These are phyloP conservation scores for Anarsia innoxiella DNA, from an alignment of 2,888 invertebrate genomes.

Conservation along the genomic window DNA sequence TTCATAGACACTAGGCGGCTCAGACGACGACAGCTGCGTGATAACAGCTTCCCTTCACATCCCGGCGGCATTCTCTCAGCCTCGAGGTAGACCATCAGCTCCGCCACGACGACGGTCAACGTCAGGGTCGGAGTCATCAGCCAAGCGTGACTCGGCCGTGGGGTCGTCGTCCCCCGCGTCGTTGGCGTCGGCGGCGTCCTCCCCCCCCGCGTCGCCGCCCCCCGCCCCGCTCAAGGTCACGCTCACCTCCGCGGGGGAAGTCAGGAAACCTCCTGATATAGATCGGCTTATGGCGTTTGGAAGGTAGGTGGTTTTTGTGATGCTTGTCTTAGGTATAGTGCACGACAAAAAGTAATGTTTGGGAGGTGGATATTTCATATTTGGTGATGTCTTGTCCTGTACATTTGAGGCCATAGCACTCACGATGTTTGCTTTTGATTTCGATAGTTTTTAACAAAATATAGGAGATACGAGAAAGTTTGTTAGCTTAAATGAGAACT, in stretches of 20 bases:
- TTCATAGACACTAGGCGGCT: slow-evolving; percentile 76
- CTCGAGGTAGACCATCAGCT: slow-evolving; percentile 51
- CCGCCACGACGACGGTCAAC: slow-evolving; percentile 54
- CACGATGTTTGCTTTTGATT: too few relatives aligned
- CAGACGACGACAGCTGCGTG: slow-evolving; percentile 78
- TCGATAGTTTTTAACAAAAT: too few relatives aligned
- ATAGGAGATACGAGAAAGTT: too few relatives aligned
- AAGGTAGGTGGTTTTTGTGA: slow-evolving; percentile 28
- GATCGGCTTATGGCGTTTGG: slow-evolving; percentile 51
- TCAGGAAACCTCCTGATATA: slow-evolving; percentile 59
- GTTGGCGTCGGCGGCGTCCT: slow-evolving; percentile 63
- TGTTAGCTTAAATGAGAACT: too few relatives aligned
- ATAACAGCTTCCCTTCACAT: slow-evolving; percentile 89
- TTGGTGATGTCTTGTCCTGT: too few relatives aligned
- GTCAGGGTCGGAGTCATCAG: slow-evolving; percentile 51
- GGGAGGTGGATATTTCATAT: too few relatives aligned
- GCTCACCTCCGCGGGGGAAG: slow-evolving; percentile 76
- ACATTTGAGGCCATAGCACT: too few relatives aligned
- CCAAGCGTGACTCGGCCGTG: slow-evolving; percentile 76
- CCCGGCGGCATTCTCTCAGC: slow-evolving; percentile 74
- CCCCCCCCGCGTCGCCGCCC: slow-evolving; percentile 52
- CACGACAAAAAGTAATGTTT: too few relatives aligned
- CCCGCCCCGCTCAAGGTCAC: slow-evolving; percentile 64
- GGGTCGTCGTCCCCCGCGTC: slow-evolving; percentile 70
- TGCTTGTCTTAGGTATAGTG: neutral